Base-by-base conservation (phyloP, 1,140 invertebrate genomes). In the Platyura marginata region DNA sequence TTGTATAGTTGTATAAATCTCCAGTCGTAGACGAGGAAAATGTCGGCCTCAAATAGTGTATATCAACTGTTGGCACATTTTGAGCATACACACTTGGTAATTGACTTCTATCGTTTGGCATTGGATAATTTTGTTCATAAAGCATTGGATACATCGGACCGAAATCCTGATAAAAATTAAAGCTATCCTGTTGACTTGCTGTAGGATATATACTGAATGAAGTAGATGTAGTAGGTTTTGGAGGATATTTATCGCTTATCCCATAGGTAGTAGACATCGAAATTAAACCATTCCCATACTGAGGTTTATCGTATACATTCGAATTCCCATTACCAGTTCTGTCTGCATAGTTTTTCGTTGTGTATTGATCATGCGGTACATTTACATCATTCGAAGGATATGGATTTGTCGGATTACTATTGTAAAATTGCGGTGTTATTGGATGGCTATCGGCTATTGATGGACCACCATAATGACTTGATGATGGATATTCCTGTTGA, bases 121-220 rank as follows among this genome's bases (percentile, higher is more conserved):
- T 18, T 6, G 58, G 58, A 49, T 60, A 61, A 44, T 55, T 60
- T 48, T 50, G 16, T 44, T 61, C 58, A 41, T 61, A 61, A 19
- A 60, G 49, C 34, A 46, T 60, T 1, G 58, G 58, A 46, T 60
- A 61, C 1, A 60, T 46, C 0, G 58, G 58, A 47, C 57, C 58
- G 4, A 60, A 47, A 21, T 61, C 57, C 2, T 61, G 57, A 11
- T 58, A 52, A 44, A 60, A 61, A 38, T 60, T 61, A 11, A 60
- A 41, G 2, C 53, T 53, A 52, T 60, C 57, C n/a, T n/a, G n/a
- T 0, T 55, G 52, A 40, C 47, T 22, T 2, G 51, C 42, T 1
- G 50, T 42, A 0, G 49, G 48, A 9, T 52, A 47, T n/a, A n/a
- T n/a, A n/a, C n/a, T n/a, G n/a, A n/a, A n/a, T n/a, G n/a, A n/a